These are phyloP conservation scores for Hyposoter didymator DNA, from an alignment of 2,888 invertebrate species.

Conservation along the genomic window DNA sequence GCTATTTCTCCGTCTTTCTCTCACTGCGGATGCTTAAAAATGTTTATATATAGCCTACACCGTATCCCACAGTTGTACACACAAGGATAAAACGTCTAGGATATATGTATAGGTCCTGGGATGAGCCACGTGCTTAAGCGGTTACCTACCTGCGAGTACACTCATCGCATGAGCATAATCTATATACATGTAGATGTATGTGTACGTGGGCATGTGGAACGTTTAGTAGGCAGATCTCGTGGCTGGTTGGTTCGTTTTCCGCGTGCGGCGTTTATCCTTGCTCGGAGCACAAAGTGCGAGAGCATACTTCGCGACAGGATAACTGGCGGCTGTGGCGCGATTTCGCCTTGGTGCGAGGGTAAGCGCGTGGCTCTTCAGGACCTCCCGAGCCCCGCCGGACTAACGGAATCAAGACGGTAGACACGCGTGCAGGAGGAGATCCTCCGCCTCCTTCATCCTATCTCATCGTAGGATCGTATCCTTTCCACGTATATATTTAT, in stretches of 20 bases:
- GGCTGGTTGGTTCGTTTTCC: constrained; percentile 59
- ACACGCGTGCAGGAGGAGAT: constrained; percentile 63
- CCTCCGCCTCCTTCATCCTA: constrained; percentile 53
- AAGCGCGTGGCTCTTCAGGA: constrained; percentile 52
- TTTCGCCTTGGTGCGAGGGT: constrained; percentile 16
- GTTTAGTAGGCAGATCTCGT: constrained; percentile 66
- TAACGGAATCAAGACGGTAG: constrained; percentile 64
- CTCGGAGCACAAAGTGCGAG: constrained; percentile 35
- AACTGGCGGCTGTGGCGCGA: constrained; percentile 29
- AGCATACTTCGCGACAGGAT: constrained; percentile 36
- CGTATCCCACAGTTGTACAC: constrained; percentile 62
- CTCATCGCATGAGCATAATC: constrained; percentile 33
- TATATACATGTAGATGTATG: constrained; percentile 26
- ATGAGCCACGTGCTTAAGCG: constrained; percentile 57
- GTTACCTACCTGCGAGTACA: constrained; percentile 51
- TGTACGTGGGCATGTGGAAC: constrained; percentile 32
- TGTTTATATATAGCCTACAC: neutral
- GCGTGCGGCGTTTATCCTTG: constrained; percentile 58
- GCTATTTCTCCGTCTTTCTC: constrained; percentile 11
- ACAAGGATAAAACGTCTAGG: constrained; percentile 44
- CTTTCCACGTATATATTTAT: neutral
- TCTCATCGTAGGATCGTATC: constrained; percentile 44
- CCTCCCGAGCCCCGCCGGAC: constrained; percentile 56
- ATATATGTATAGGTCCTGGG: constrained; percentile 7
- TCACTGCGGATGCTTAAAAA: constrained; percentile 25